Evolutionary conservation across 2,113 vertebrate genomes (phyloP).

Genomic region (Eira barbara): DNA sequence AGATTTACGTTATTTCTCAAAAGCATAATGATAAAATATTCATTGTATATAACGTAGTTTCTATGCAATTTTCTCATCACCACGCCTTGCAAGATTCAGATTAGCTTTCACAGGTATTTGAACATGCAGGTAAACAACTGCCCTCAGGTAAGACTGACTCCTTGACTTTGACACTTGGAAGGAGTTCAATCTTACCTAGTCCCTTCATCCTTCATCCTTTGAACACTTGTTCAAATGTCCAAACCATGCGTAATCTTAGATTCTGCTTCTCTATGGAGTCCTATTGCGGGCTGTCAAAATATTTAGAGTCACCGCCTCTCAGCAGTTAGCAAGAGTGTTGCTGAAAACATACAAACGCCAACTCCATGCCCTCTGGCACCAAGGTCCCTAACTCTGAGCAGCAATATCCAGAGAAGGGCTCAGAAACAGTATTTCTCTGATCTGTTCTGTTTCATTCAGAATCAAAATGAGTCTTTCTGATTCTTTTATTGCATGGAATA

Average conservation of each 20-base stretch:
- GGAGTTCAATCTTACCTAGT: background rate
- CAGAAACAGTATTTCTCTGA: background rate
- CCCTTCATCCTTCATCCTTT: background rate
- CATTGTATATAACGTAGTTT: background rate
- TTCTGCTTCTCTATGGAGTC: background rate
- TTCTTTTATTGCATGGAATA: background rate
- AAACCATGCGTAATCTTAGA: background rate
- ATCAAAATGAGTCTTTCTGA: background rate
- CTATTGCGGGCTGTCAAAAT: background rate
- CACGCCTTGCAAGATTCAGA: background rate
- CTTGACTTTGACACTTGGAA: background rate
- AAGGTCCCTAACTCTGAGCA: background rate
- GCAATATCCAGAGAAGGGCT: background rate
- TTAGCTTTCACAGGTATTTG: background rate
- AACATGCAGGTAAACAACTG: background rate
- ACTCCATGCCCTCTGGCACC: background rate
- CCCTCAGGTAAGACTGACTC: background rate
- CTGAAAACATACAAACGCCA: background rate
- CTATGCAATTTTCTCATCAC: background rate
- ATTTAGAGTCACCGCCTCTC: background rate
- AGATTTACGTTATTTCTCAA: background rate
- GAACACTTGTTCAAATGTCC: background rate
- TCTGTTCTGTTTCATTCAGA: background rate
- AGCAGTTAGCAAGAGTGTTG: background rate
- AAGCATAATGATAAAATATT: background rate